Evolutionary conservation across 92 coral and sea anemone genomes (phyloP).

Genomic region (Virgularia gustaviana): DNA sequence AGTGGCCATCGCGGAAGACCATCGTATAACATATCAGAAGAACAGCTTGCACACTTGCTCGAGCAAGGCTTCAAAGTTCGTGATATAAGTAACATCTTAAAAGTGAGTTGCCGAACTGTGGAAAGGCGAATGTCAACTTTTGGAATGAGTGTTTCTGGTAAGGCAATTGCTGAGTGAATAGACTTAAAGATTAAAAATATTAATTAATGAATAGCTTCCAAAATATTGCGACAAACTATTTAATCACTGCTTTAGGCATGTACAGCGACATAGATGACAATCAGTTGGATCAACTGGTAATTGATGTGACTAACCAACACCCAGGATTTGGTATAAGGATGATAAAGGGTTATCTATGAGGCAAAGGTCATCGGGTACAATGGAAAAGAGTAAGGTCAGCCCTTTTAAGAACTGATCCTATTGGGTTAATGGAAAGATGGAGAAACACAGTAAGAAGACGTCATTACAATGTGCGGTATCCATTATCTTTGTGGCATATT

Average conservation of each 20-base stretch:
- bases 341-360: conserved; percentile 46
- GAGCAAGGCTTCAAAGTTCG: too few species aligned
- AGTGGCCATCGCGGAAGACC: too few species aligned
- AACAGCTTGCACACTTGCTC: too few species aligned
- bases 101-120: too few species aligned
- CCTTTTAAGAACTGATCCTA: conserved; percentile 54
- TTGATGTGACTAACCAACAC: conserved; percentile 44
- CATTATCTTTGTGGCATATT: conserved; percentile 55
- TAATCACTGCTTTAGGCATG: conserved; percentile 41
- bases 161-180: too few species aligned
- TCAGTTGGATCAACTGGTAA: conserved; percentile 52
- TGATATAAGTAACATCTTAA: too few species aligned
- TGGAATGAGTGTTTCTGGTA: conserved; percentile 26
- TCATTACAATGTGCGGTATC: conserved; percentile 50
- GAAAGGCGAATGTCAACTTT: conserved; percentile 27
- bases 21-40: too few species aligned
- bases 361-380: conserved; percentile 47
- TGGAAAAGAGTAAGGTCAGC: conserved; percentile 55
- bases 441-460: conserved; percentile 41
- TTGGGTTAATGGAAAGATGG: conserved; percentile 49
- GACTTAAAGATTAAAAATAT: too few species aligned
- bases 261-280: conserved; percentile 51
- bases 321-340: conserved; percentile 56
- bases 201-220: too few species aligned
- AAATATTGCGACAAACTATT: too few species aligned